Evolutionary conservation across 2,113 vertebrate species (phyloP), one percentile per base, ranked within the genome.

Genomic region (Cyrtonyx montezumae): DNA sequence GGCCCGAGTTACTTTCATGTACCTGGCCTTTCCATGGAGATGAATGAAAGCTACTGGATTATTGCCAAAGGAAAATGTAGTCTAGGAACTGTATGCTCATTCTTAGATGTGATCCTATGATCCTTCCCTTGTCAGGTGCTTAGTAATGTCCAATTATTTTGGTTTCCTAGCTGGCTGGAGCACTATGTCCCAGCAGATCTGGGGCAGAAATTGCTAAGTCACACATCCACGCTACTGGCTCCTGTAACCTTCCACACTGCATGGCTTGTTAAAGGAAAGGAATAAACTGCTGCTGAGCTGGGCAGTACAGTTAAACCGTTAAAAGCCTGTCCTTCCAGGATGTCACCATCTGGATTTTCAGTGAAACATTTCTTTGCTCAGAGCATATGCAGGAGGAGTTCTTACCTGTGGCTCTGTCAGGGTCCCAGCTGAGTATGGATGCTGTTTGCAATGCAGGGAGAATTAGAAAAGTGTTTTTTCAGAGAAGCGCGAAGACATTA

Each of bases 121-220:
- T 26, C 5, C 13, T 16, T 40, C 11, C 23, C 32, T 3, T 5
- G 19, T 26, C 55, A 79, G 23, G 16, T 46, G 3, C 59, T 84
- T 62, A 77, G 56, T 32, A 65, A 40, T 6, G 36, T 6, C 34
- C 36, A 37, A 56, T 58, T 65, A 23, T 37, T 78, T 25, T 84
- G 43, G 6, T 69, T 82, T 91, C 79, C 78, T 13, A 65, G 63
- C 49, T 53, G 23, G 34, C 46, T 51, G 85, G 14, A 82, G 43
- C 61, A 13, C 22, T 28, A 19, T 0, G 0, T 65, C 62, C 34
- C 0, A 1, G n/a, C 40, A 82, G 16, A 6, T 69, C n/a, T 77
- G 61, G 58, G 43, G 28, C 61, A 74, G 49, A 79, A 58, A 30
- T 76, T 37, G n/a, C 63, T 56, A 48, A 49, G 82, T 48, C n/a